These are phyloP conservation scores for Haemorhous mexicanus DNA, from an alignment of 2,113 vertebrate species.

Conservation along the genomic window DNA sequence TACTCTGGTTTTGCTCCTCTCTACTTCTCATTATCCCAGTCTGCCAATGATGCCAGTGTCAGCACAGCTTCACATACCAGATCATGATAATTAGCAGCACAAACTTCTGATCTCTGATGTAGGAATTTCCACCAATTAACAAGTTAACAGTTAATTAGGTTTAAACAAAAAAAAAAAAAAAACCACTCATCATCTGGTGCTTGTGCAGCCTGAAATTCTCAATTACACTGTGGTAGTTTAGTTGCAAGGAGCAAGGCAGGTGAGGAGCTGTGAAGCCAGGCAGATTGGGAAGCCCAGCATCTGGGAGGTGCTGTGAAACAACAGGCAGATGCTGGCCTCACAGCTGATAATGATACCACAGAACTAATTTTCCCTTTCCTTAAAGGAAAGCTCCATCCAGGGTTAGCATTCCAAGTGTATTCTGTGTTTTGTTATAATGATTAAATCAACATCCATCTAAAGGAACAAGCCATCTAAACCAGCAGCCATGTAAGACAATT, in stretches of 20 bases:
- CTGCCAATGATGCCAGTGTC: background rate
- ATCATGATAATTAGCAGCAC: constrained; percentile 11
- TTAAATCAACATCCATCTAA: background rate
- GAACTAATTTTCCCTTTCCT: background rate
- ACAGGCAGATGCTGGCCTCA: background rate
- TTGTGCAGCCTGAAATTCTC: background rate
- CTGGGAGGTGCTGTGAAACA: background rate
- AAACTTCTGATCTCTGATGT: constrained; percentile 20
- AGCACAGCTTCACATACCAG: background rate
- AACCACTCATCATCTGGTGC: background rate
- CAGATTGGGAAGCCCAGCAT: background rate
- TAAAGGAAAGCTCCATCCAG: background rate
- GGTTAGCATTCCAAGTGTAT: background rate
- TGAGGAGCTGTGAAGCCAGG: background rate
- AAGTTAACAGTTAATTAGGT: constrained; percentile 42
- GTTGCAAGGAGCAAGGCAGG: background rate
- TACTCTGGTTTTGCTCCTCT: background rate
- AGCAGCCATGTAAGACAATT: background rate
- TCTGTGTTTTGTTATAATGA: background rate
- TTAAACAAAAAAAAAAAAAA: background rate
- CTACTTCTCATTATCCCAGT: background rate
- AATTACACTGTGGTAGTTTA: background rate
- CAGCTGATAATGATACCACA: background rate
- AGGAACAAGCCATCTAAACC: background rate
- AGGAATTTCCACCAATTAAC: constrained; percentile 31